Conservation (phyloP, 2,113 vertebrate species). For the Aspiorhynchus laticeps region DNA sequence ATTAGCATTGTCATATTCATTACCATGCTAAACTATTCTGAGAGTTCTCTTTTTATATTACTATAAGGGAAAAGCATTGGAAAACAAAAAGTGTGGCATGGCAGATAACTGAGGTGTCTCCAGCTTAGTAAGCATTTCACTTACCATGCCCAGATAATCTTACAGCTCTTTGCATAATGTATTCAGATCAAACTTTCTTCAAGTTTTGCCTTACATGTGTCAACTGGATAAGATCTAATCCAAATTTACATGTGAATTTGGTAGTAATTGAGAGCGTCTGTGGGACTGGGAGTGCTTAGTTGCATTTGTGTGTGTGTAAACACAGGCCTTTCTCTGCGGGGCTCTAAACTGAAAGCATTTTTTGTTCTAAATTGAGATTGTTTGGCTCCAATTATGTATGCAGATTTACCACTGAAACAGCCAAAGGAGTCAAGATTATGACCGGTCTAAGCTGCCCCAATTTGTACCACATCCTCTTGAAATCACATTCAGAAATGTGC, state of each 20-base stretch:
- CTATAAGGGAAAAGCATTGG: too few species aligned
- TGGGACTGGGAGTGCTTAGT: not conserved
- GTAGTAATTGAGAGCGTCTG: not conserved
- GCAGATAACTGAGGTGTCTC: not conserved
- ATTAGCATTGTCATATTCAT: too few species aligned
- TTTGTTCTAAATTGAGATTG: conserved; percentile 1
- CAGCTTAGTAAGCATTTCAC: not conserved
- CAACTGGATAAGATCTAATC: not conserved
- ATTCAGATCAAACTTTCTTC: not conserved
- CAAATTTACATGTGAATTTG: not conserved
- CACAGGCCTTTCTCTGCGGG: not conserved
- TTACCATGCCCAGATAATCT: not conserved
- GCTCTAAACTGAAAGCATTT: not conserved
- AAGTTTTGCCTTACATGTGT: not conserved
- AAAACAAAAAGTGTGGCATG: too few species aligned
- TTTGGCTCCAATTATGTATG: not conserved
- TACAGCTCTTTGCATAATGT: not conserved
- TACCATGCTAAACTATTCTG: too few species aligned
- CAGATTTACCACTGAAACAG: conserved; percentile 17
- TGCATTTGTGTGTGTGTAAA: not conserved
- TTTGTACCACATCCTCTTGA: conserved; percentile 8
- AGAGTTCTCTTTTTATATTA: too few species aligned
- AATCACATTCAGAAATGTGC: not conserved
- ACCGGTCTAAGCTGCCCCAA: not conserved
- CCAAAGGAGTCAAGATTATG: not conserved